phyloP scores from a whole-genome alignment of 2,888 invertebrate species.

The Trachelus troglodyta region DNA sequence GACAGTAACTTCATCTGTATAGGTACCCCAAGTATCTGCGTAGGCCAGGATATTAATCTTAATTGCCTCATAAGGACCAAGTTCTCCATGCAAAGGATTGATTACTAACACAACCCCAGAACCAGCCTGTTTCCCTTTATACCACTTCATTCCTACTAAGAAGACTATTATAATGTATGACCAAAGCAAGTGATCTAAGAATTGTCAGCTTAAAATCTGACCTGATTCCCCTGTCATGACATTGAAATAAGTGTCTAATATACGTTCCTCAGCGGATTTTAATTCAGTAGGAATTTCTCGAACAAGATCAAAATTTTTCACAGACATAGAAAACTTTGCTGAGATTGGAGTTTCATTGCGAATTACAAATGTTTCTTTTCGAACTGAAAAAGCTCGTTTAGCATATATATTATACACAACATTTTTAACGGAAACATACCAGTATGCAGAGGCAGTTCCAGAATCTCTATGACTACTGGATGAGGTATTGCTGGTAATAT shows the following conservation, averaged over 20 bases:
- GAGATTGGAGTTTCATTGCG: constrained; percentile 62
- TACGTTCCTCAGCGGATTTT: neutral
- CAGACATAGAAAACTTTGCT: constrained; percentile 36
- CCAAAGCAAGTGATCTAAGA: constrained; percentile 6
- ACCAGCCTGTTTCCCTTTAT: constrained; percentile 42
- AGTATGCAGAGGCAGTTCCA: constrained; percentile 39
- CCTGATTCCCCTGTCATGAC: neutral
- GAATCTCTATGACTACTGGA: constrained; percentile 36
- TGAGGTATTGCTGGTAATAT: constrained; percentile 22
- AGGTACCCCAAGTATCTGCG: constrained; percentile 67
- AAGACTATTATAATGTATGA: constrained; percentile 10
- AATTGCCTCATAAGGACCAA: constrained; percentile 46
- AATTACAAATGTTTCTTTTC: constrained; percentile 56
- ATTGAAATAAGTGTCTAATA: neutral
- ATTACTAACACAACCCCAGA: constrained; percentile 59
- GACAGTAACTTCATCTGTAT: constrained; percentile 64
- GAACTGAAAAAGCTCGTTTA: constrained; percentile 44
- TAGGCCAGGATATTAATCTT: constrained; percentile 61
- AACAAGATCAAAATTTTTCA: constrained; percentile 46
- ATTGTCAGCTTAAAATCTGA: neutral
- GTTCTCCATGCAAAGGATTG: constrained; percentile 38
- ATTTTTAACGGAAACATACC: constrained; percentile 34
- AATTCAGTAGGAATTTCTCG: neutral
- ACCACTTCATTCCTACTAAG: constrained; percentile 46
- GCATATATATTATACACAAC: neutral